Percentiles rank a stretch among this genome's conserved stretches.
Conservation (phyloP, 2,797 vertebrate species). For the Heteromormyrus szaboi region DNA sequence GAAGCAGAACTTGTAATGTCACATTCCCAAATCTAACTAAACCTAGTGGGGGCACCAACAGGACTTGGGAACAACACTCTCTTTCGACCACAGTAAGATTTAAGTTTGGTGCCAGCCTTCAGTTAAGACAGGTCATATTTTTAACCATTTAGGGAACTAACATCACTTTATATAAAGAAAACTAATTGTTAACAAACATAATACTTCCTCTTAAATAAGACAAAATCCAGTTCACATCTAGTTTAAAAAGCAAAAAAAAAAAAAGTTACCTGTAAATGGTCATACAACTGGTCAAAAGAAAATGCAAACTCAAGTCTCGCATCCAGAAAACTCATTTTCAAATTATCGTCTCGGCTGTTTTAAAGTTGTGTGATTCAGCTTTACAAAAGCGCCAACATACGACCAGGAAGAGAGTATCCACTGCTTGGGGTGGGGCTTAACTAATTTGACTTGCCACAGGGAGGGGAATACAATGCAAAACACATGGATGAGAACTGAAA, state of each 20-base stretch:
- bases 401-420: neutral
- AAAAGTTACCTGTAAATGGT: neutral
- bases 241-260: neutral
- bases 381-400: neutral
- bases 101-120: neutral
- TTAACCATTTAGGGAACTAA: neutral
- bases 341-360: neutral
- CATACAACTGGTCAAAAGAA: neutral
- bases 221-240: neutral
- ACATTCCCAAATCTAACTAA: neutral
- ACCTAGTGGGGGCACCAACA: neutral
- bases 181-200: neutral
- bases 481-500: slow-evolving; percentile 16
- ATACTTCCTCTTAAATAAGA: neutral
- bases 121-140: neutral
- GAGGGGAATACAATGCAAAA: slow-evolving; percentile 8
- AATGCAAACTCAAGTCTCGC: neutral
- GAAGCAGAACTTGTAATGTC: neutral
- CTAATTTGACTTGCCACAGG: slow-evolving; percentile 12
- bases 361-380: neutral
- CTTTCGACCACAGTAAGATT: neutral
- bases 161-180: neutral
- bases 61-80: neutral
- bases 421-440: neutral
- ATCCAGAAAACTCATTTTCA: slow-evolving; percentile 2